These are phyloP conservation scores for Sisyra terminalis DNA, from an alignment of 2,888 invertebrate genomes.

Conservation along the genomic window DNA sequence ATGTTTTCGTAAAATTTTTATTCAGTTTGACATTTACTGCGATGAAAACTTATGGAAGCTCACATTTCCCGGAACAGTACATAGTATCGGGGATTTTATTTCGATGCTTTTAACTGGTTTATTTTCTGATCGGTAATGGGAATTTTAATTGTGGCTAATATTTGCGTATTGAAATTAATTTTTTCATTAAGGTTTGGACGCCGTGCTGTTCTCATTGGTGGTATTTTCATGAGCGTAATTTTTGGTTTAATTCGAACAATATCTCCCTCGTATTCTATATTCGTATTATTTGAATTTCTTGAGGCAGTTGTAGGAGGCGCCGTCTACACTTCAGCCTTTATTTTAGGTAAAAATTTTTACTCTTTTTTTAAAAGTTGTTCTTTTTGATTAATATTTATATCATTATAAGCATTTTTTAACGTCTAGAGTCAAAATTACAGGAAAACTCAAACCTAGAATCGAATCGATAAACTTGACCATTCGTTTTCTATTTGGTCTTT, in stretches of 20 bases:
- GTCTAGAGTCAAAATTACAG: no score
- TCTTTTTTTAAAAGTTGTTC: no score
- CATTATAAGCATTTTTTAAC: no score
- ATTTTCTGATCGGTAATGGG: slow-evolving; percentile 43
- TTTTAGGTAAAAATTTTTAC: slow-evolving; percentile 34
- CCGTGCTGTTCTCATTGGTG: slow-evolving; percentile 35
- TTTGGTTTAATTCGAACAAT: slow-evolving; percentile 52
- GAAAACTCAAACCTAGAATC: no score
- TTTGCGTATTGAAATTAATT: no score
- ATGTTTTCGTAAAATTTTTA: no score
- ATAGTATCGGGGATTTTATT: slow-evolving; percentile 56
- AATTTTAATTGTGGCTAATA: no score
- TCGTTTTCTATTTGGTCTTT: no score
- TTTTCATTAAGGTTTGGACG: slow-evolving; percentile 35
- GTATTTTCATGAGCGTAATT: slow-evolving; percentile 41
- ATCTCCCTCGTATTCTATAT: slow-evolving; percentile 50
- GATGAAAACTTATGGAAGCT: slow-evolving; percentile 47
- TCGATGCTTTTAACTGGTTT: slow-evolving; percentile 47
- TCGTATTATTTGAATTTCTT: slow-evolving; percentile 49
- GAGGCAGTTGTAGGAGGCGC: slow-evolving; percentile 55
- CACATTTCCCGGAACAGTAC: slow-evolving; percentile 54
- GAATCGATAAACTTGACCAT: no score
- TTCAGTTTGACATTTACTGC: slow-evolving; percentile 47
- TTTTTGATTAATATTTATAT: no score
- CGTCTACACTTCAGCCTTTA: slow-evolving; percentile 54